Evolutionary conservation across 2,888 invertebrate genomes (phyloP), one percentile per base, ranked within the genome.

Genomic region (Drosophila infuscata): DNA sequence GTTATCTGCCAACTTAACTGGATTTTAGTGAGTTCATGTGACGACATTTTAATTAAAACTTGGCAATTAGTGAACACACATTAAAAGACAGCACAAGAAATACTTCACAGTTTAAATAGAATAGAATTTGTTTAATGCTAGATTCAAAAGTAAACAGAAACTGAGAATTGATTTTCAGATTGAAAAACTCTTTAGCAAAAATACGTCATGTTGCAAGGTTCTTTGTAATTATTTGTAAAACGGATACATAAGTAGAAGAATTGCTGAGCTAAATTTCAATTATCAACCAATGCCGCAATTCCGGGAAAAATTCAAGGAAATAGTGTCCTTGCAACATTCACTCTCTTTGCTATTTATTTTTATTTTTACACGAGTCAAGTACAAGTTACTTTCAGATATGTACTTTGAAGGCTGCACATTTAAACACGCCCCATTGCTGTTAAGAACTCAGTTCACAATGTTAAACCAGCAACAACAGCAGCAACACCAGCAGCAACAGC

Each of bases 41-140:
- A 74, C 74, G 84, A 89, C 84, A 79, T 84, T 89, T 84, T 87
- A 84, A 89, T 84, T 84, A 89, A 89, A 84, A 84, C 74, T 81
- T 81, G 74, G 48, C 60, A 68, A 72, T 66, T 65, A 70, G 52
- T 48, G 32, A 20, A 38, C 6, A 56, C 56, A 51, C 36, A 38
- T 62, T 38, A 51, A 56, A 41, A 38, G n/a, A 15, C 30, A 29
- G 17, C 17, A 0, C 11, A 7, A 11, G 11, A 36, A 54, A 29
- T 20, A 36, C 29, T 54, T 25, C 3, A 15, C 46, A 25, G 46
- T 7, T 15, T 4, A 46, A 25, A 15, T 25, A 25, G 0, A 15
- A 15, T 2, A 1, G 15, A 25, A 46, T 46, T 15, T 8, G 15
- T 46, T 12, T 35, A 35, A 3, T 25, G 20, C 15, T 2, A 7